These are phyloP conservation scores for Mormyrus lacerda DNA, from an alignment of 2,113 vertebrate species.

Conservation along the genomic window DNA sequence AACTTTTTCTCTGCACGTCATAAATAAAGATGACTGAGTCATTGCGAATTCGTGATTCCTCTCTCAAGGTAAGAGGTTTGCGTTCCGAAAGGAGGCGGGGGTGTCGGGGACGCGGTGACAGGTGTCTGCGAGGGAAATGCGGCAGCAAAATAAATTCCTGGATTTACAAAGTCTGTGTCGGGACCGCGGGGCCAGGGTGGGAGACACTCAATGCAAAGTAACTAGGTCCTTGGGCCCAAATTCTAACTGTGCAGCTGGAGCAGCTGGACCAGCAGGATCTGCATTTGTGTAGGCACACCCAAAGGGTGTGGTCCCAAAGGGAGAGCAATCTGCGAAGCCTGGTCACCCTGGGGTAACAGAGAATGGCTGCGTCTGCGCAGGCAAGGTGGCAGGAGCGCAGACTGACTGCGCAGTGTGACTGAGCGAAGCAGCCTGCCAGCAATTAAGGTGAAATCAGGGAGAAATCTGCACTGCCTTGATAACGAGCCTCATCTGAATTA, in stretches of 20 bases:
- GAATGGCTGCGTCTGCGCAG: slow-evolving; percentile 20
- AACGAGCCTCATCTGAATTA: slow-evolving; percentile 76
- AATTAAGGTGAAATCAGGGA: slow-evolving; percentile 76
- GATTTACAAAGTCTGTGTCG: not conserved
- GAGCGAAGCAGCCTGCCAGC: slow-evolving; percentile 70
- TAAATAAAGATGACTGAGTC: slow-evolving; percentile 5
- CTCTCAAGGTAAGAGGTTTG: slow-evolving; percentile 9
- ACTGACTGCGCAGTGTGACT: slow-evolving; percentile 63
- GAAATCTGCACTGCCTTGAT: slow-evolving; percentile 72
- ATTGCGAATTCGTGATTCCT: slow-evolving; percentile 3
- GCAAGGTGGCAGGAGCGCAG: slow-evolving; percentile 49
- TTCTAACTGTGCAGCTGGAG: not conserved
- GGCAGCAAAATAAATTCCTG: not conserved
- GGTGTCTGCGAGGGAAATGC: not conserved
- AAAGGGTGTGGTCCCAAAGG: not conserved
- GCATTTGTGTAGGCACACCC: not conserved
- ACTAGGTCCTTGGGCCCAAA: not conserved
- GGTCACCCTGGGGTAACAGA: slow-evolving; percentile 31
- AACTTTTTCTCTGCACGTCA: not conserved
- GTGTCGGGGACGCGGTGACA: not conserved
- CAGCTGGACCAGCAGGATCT: not conserved
- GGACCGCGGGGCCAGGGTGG: not conserved
- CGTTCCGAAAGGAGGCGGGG: not conserved
- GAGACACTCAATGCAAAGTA: not conserved
- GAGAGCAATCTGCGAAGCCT: not conserved